Evolutionary conservation across 2,888 invertebrate genomes (phyloP).

Genomic region (Epiblema foenella): DNA sequence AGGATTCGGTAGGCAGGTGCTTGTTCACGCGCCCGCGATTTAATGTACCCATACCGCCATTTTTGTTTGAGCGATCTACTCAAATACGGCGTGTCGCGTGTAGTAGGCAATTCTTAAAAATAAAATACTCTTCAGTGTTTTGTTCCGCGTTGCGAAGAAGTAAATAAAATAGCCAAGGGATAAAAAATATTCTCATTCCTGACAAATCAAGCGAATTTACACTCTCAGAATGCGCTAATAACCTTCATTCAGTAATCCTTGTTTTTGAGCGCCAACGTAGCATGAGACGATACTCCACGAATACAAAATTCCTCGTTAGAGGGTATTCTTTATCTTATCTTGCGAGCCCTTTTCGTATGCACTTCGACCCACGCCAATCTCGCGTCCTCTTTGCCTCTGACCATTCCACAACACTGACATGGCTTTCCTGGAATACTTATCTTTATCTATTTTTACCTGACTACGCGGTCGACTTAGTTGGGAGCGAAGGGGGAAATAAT

Average conservation of each 20-base stretch:
- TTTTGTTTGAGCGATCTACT: slow-evolving; percentile 17
- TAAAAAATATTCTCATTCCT: neutral
- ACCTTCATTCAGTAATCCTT: neutral
- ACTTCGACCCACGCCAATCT: slow-evolving; percentile 39
- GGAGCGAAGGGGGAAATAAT: neutral
- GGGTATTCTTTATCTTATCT: slow-evolving; percentile 32
- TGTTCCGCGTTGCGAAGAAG: neutral
- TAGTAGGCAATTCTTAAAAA: neutral
- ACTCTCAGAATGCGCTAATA: neutral
- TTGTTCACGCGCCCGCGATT: slow-evolving; percentile 27
- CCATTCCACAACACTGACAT: slow-evolving; percentile 16
- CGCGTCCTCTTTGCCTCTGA: slow-evolving; percentile 8
- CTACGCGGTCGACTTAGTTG: neutral
- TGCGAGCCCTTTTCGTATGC: slow-evolving; percentile 28
- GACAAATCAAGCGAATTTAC: neutral
- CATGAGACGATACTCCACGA: slow-evolving; percentile 4
- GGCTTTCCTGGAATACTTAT: slow-evolving; percentile 9
- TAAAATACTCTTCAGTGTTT: neutral
- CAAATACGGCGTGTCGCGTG: slow-evolving; percentile 9
- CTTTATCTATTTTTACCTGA: slow-evolving; percentile 5
- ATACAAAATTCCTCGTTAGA: slow-evolving; percentile 8
- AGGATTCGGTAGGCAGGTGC: slow-evolving; percentile 44
- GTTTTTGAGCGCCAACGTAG: slow-evolving; percentile 6
- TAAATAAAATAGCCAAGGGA: neutral
- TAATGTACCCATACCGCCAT: slow-evolving; percentile 20